phyloP scores from a whole-genome alignment of 2,888 invertebrate species.

The Erannis defoliaria region DNA sequence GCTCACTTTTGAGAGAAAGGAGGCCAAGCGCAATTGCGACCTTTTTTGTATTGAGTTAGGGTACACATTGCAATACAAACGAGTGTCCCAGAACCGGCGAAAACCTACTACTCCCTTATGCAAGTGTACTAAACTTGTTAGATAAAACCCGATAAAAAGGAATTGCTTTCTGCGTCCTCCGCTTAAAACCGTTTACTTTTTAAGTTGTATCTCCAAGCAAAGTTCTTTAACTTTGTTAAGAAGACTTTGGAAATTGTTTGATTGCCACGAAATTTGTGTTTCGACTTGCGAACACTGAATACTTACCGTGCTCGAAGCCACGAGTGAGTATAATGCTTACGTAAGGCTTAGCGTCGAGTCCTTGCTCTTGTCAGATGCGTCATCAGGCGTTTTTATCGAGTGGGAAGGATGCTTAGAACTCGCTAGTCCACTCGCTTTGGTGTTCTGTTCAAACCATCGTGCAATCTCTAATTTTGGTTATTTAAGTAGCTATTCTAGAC shows the following conservation, averaged over 20 bases:
- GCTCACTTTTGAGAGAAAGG: too few relatives aligned
- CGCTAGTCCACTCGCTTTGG: constrained; percentile 16
- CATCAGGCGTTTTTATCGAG: constrained; percentile 40
- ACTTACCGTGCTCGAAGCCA: constrained; percentile 26
- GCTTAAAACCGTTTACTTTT: constrained; percentile 52
- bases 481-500: background rate
- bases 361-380: constrained; percentile 34
- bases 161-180: constrained; percentile 47
- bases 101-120: too few relatives aligned
- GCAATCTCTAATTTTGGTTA: background rate
- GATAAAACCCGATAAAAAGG: constrained; percentile 45
- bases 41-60: too few relatives aligned
- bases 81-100: too few relatives aligned
- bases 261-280: constrained; percentile 53
- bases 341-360: constrained; percentile 33
- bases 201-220: constrained; percentile 52
- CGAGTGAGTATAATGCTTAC: constrained; percentile 38
- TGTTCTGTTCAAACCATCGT: background rate
- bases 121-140: constrained; percentile 44
- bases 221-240: constrained; percentile 46
- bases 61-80: too few relatives aligned
- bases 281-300: constrained; percentile 40
- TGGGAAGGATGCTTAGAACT: constrained; percentile 32
- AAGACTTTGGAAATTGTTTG: constrained; percentile 54
- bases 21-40: too few relatives aligned